phyloP scores from a whole-genome alignment of 2,888 invertebrate species.

The Ametastegia equiseti region DNA sequence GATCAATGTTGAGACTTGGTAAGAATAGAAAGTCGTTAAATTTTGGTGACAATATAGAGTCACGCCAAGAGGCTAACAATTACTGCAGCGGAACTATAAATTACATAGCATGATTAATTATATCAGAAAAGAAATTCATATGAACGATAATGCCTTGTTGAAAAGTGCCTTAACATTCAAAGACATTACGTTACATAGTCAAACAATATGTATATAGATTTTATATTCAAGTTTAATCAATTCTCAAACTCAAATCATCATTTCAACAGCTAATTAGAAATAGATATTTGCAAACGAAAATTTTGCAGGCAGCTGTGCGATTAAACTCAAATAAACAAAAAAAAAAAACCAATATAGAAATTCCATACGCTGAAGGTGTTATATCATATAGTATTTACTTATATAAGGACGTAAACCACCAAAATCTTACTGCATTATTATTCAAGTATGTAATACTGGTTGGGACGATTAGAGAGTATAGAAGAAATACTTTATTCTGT shows the following conservation, averaged over 20 bases:
- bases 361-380: too few species aligned
- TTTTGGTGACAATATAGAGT: constrained; percentile 73
- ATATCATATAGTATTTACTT: background rate
- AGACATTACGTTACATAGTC: constrained; percentile 38
- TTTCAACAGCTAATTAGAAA: background rate
- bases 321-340: background rate
- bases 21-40: constrained; percentile 74
- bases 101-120: constrained; percentile 70
- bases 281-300: constrained; percentile 1
- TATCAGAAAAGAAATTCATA: background rate
- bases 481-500: constrained; percentile 30
- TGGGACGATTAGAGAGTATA: constrained; percentile 28
- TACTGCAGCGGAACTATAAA: constrained; percentile 75
- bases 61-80: constrained; percentile 71
- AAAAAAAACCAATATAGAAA: background rate
- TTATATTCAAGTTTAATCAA: constrained; percentile 44
- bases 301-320: constrained; percentile 2
- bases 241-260: too few species aligned
- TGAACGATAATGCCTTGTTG: constrained; percentile 60
- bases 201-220: constrained; percentile 24
- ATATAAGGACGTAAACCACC: constrained; percentile 46
- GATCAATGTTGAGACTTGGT: constrained; percentile 72
- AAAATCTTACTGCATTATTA: constrained; percentile 36
- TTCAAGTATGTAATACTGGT: constrained; percentile 29
- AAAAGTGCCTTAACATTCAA: constrained; percentile 73